phyloP scores from a whole-genome alignment of 2,797 vertebrate genomes.

The Pantherophis vulpinus region DNA sequence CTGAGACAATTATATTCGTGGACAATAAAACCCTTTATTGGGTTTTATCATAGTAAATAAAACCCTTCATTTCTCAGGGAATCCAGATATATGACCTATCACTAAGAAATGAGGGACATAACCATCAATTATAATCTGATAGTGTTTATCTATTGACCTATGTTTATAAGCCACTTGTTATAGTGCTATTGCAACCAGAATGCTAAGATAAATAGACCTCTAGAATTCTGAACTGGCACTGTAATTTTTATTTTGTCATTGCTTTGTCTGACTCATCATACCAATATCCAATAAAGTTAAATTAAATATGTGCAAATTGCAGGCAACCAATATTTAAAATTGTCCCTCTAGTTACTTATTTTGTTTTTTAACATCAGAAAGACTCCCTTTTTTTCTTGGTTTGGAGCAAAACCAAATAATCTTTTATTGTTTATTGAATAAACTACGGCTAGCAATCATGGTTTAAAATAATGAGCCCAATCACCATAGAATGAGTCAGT shows the following conservation, averaged over 20 bases:
- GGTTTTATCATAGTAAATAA: not conserved
- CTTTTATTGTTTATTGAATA: not conserved
- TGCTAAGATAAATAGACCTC: not conserved
- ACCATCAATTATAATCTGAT: not conserved
- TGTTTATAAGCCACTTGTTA: not conserved
- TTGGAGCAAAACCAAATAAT: not conserved
- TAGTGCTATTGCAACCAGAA: not conserved
- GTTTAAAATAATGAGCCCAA: not conserved
- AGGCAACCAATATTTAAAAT: not conserved
- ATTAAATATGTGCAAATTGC: not conserved
- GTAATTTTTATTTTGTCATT: not conserved
- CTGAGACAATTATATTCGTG: not conserved
- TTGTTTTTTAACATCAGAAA: not conserved
- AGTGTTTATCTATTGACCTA: not conserved
- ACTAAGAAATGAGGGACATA: not conserved
- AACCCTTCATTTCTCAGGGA: not conserved
- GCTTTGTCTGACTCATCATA: not conserved
- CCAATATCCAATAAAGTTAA: not conserved
- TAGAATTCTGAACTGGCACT: not conserved
- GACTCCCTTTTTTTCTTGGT: not conserved
- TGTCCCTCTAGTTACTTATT: not conserved
- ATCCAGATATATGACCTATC: not conserved
- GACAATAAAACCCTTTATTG: not conserved
- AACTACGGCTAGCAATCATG: not conserved
- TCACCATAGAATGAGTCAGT: not conserved